Percentiles rank a stretch among this genome's conserved stretches.
phyloP scores from a whole-genome alignment of 2,113 vertebrate genomes.

The Vulpes ferrilata region DNA sequence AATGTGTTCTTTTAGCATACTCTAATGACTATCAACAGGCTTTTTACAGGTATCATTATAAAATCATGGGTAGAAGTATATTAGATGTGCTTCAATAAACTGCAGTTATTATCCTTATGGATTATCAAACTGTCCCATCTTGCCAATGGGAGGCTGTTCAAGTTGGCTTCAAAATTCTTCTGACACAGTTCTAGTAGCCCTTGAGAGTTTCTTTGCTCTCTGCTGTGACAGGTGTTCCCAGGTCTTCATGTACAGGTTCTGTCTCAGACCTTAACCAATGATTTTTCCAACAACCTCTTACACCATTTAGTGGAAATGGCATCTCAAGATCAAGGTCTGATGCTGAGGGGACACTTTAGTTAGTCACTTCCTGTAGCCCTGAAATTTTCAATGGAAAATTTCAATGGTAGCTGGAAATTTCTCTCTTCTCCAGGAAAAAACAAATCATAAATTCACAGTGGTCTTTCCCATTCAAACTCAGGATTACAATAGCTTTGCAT shows the following conservation, averaged over 20 bases:
- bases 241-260: background rate
- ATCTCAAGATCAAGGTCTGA: background rate
- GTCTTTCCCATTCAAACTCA: background rate
- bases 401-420: background rate
- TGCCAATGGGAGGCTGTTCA: background rate
- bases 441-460: slow-evolving; percentile 22
- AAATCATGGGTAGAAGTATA: background rate
- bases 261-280: background rate
- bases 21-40: background rate
- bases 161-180: background rate
- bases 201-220: background rate
- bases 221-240: background rate
- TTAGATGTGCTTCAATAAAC: slow-evolving; percentile 12
- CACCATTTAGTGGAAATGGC: background rate
- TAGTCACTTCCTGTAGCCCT: background rate
- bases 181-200: background rate
- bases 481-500: background rate
- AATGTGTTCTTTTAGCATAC: background rate
- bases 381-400: background rate
- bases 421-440: slow-evolving; percentile 14
- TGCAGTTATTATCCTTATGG: background rate
- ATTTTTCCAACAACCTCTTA: slow-evolving; percentile 39
- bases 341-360: background rate
- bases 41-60: background rate
- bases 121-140: background rate